Base-by-base conservation (phyloP, 2,888 invertebrate genomes). In the Agrotis clavis region DNA sequence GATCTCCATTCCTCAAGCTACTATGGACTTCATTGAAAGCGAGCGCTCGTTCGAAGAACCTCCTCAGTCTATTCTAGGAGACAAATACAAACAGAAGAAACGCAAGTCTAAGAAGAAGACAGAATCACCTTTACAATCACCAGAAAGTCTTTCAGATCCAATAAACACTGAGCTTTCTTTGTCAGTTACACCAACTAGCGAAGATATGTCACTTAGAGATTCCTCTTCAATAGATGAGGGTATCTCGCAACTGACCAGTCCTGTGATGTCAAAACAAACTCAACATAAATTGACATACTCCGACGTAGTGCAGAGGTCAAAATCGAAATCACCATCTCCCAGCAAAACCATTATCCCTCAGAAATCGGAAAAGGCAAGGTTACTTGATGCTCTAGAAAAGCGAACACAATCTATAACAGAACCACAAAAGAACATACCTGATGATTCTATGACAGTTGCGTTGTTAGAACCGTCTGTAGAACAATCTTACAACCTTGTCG, bases 1-100 rank as follows among this genome's bases (percentile, higher is more conserved):
- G 74, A 96, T 97, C 25, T 95, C 97, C 0, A 96, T 97, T 74
- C 97, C 97, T 54, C 93, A 94, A 89, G 88, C 89, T 63, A 94
- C 90, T 9, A 90, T 88, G 16, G 94, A 94, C 63, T 95, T 96
- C 59, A 88, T 96, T 56, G 91, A 94, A n/a, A 93, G 86, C 81
- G 96, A 96, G 90, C 91, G 94, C 9, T 90, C 92, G 72, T 82
- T 85, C 45, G 91, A 92, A 80, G 92, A 92, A 83, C 85, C 86
- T 65, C 88, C 93, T 14, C 91, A 92, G 71, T 90, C 92, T 50
- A 88, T 93, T 62, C 73, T 91, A 47, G 89, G 90, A 60, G 95
- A 96, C 30, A 94, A 92, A 79, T 90, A 92, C 25, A 96, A 94
- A 82, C 92, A 90, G 70, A 96, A 92, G 83, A 96, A 94, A 84